A percentile compares a stretch with the other conserved stretches of the same genome.
Conservation (phyloP, 2,113 vertebrate genomes). For the Oryzias woworae region DNA sequence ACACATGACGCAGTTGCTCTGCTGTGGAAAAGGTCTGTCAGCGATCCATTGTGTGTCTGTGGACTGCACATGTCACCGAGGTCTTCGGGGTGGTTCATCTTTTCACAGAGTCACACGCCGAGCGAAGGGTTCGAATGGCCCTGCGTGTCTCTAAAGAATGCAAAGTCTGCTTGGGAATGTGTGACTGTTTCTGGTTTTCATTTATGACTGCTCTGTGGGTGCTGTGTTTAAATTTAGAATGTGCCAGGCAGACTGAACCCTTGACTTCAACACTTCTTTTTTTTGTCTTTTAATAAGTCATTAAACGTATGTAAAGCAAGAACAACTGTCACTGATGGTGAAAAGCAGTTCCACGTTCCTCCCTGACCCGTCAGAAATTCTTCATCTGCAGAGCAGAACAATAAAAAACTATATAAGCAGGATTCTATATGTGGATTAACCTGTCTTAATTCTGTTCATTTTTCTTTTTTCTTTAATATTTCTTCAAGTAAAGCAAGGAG, state of each 20-base stretch:
- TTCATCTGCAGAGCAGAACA: no score
- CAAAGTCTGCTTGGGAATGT: slow-evolving; percentile 21
- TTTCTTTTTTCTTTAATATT: no score
- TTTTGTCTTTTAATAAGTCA: no score
- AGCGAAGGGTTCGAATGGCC: slow-evolving; percentile 25
- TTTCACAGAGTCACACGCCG: slow-evolving; percentile 14
- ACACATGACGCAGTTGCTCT: slow-evolving; percentile 35
- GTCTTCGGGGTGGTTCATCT: slow-evolving; percentile 2
- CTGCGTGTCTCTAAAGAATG: neutral
- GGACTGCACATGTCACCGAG: slow-evolving; percentile 38
- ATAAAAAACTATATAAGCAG: no score
- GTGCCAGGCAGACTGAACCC: neutral
- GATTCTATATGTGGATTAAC: no score
- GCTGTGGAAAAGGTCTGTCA: slow-evolving; percentile 60
- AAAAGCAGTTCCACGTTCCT: no score
- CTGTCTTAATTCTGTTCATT: no score
- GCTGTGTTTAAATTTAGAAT: neutral
- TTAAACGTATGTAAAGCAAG: neutral
- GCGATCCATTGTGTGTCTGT: slow-evolving; percentile 42
- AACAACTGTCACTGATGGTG: no score
- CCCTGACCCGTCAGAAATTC: no score
- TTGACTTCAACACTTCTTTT: neutral
- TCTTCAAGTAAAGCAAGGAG: no score
- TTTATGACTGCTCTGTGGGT: neutral
- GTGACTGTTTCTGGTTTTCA: slow-evolving; percentile 17